Percentiles rank a stretch among this genome's conserved stretches.
Conservation (phyloP, 2,888 invertebrate genomes). For the Euclidia mi region DNA sequence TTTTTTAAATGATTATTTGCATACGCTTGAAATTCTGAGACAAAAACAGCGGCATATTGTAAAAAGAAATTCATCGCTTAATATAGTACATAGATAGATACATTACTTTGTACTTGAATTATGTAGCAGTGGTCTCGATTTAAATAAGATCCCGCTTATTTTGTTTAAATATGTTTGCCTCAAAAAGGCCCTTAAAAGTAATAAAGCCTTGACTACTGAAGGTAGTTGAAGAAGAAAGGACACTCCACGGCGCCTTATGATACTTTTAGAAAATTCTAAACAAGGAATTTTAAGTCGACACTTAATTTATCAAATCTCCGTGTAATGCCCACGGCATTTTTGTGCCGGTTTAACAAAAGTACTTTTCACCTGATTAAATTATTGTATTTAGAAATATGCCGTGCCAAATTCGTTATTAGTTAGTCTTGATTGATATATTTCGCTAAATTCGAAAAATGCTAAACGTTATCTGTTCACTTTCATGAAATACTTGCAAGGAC, state of each 20-base stretch:
- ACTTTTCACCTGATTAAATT: conserved; percentile 4
- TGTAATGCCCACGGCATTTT: conserved; percentile 1
- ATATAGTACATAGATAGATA: no score
- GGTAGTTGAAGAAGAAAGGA: conserved; percentile 68
- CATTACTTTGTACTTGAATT: background rate
- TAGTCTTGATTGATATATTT: background rate
- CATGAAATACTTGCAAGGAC: no score
- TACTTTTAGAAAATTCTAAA: conserved; percentile 68
- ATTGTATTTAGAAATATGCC: conserved; percentile 1
- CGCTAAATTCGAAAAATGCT: no score
- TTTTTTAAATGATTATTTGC: no score
- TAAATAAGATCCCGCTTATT: conserved; percentile 30
- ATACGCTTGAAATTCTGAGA: background rate
- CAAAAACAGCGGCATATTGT: background rate
- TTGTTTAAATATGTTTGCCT: conserved; percentile 37
- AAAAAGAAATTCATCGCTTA: no score
- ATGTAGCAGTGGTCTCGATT: background rate
- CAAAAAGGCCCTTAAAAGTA: conserved; percentile 59
- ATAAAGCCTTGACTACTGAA: conserved; percentile 74
- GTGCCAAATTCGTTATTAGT: background rate
- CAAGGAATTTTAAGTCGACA: conserved; percentile 62
- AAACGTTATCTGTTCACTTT: no score
- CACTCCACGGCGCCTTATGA: conserved; percentile 67
- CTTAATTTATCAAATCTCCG: conserved; percentile 62
- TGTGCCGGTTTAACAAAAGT: conserved; percentile 3